phyloP scores from a whole-genome alignment of 2,113 vertebrate species.

The Dryoscopus gambensis region DNA sequence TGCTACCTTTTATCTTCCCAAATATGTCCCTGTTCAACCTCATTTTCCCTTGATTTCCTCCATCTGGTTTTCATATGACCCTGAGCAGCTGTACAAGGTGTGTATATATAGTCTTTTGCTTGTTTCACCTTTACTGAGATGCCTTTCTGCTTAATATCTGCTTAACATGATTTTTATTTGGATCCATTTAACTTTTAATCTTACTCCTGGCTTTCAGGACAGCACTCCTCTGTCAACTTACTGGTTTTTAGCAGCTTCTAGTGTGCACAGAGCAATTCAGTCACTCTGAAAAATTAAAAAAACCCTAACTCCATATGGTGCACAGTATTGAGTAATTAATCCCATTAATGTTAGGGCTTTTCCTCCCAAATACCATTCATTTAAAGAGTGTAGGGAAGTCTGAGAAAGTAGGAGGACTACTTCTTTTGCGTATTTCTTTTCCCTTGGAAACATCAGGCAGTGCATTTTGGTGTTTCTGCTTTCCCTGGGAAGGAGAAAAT shows the following conservation, averaged over 20 bases:
- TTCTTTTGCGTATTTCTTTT: background rate
- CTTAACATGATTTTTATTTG: conserved; percentile 9
- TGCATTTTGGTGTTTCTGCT: background rate
- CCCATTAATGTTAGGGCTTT: background rate
- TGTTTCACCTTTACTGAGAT: conserved; percentile 11
- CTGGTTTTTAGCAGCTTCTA: background rate
- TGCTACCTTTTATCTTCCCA: conserved; percentile 23
- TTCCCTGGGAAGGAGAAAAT: background rate
- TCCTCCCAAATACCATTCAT: background rate
- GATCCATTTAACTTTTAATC: background rate
- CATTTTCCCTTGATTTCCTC: conserved; percentile 21
- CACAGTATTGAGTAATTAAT: background rate
- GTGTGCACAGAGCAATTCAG: background rate
- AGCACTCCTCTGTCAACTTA: background rate
- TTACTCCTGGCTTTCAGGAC: background rate
- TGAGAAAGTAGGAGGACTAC: background rate
- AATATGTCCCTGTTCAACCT: background rate
- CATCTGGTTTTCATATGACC: conserved; percentile 43
- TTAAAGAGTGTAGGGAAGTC: background rate
- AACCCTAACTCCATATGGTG: background rate
- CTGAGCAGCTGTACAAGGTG: conserved; percentile 58
- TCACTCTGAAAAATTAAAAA: background rate
- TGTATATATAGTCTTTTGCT: background rate
- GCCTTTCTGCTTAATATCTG: background rate
- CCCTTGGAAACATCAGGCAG: background rate